Percentiles rank a stretch among this genome's conserved stretches.
Evolutionary conservation across 2,113 vertebrate species (phyloP).

Genomic region (Calyptommatus sinebrachiatus): DNA sequence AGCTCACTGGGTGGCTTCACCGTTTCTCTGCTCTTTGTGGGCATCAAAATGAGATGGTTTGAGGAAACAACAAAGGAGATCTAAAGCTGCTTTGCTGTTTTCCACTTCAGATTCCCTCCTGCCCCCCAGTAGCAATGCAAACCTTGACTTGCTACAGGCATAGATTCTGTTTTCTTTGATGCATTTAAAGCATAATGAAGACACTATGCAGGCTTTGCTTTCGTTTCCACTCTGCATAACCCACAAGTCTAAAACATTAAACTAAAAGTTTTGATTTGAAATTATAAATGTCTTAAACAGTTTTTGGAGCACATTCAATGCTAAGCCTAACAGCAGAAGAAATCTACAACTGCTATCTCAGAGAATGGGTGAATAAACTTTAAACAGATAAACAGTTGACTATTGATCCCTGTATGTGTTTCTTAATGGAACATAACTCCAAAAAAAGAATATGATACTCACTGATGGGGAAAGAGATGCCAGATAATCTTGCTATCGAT

Average conservation of each 20-base stretch:
- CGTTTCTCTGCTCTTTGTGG: too few relatives aligned
- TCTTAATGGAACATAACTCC: conserved; percentile 60
- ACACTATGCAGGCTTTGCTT: too few relatives aligned
- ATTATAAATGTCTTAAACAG: neutral
- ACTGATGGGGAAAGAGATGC: conserved; percentile 57
- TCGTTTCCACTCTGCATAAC: neutral
- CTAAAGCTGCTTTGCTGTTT: too few relatives aligned
- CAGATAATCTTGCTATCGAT: conserved; percentile 55
- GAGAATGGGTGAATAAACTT: conserved; percentile 61
- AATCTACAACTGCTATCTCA: neutral
- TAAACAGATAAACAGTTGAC: conserved; percentile 63
- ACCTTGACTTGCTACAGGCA: too few relatives aligned
- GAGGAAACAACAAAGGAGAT: too few relatives aligned
- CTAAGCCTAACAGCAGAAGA: neutral
- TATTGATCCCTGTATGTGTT: conserved; percentile 71
- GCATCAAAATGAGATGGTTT: too few relatives aligned
- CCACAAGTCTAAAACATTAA: neutral
- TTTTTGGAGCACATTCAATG: neutral
- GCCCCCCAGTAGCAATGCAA: too few relatives aligned
- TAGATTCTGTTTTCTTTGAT: too few relatives aligned
- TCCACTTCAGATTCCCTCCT: too few relatives aligned
- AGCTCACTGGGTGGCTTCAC: too few relatives aligned
- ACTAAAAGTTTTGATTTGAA: conserved; percentile 14
- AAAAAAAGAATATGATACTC: conserved; percentile 61
- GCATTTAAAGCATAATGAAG: too few relatives aligned